Evolutionary conservation across 2,888 invertebrate genomes (phyloP).

Genomic region (Catocala sponsa): DNA sequence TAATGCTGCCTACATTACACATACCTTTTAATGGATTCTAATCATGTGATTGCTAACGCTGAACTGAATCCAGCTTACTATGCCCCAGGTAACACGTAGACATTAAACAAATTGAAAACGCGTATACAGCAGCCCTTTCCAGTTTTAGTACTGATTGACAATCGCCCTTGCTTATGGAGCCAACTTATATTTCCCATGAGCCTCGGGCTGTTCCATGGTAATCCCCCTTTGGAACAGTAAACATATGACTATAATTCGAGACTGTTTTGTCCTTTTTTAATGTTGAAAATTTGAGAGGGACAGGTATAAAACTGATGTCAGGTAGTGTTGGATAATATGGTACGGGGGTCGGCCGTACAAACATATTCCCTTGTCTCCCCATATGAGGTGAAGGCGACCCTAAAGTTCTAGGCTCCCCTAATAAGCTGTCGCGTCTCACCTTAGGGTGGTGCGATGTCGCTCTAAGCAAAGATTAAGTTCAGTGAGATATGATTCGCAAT

Average conservation of each 20-base stretch:
- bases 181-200: conserved; percentile 81
- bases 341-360: conserved; percentile 69
- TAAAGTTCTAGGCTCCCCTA: conserved; percentile 86
- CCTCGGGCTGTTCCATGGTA: conserved; percentile 68
- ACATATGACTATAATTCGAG: conserved; percentile 63
- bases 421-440: conserved; percentile 84
- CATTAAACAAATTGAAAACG: conserved; percentile 78
- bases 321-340: conserved; percentile 56
- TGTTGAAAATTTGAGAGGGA: conserved; percentile 54
- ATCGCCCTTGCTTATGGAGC: conserved; percentile 72
- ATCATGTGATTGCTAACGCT: conserved; percentile 36
- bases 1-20: too few species aligned
- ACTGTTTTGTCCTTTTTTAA: conserved; percentile 58
- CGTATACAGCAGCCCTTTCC: conserved; percentile 64
- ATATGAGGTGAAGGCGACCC: conserved; percentile 79
- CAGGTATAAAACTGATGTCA: conserved; percentile 52
- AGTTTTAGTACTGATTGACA: conserved; percentile 81
- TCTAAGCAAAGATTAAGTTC: conserved; percentile 59
- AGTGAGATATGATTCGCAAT: conserved; percentile 25
- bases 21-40: conserved; percentile 17
- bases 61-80: conserved; percentile 32
- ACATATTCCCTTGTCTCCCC: conserved; percentile 79
- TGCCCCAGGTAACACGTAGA: conserved; percentile 47
- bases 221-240: conserved; percentile 68
- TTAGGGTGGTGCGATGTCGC: conserved; percentile 71